Conservation (phyloP, 2,797 vertebrate species). For the Pseudotriccus pelzelni region DNA sequence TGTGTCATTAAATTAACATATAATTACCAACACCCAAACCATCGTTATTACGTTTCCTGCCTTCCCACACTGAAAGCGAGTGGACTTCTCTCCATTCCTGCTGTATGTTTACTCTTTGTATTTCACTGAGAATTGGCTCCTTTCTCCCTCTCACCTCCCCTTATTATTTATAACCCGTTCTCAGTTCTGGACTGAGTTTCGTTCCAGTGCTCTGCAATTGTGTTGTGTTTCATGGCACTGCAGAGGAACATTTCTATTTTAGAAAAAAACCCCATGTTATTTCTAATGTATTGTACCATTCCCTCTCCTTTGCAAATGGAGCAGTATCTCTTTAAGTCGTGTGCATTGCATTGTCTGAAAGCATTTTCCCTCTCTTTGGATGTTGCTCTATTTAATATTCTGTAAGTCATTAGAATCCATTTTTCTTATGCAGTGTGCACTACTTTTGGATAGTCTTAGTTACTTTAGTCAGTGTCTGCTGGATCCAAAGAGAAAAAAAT, state of each 20-base stretch:
- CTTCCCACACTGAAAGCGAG: background rate
- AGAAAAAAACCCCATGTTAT: background rate
- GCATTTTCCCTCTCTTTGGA: background rate
- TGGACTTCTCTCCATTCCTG: background rate
- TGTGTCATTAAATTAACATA: background rate
- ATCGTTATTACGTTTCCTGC: background rate
- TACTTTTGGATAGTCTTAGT: slow-evolving; percentile 14
- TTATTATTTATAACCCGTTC: background rate
- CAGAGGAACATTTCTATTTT: background rate
- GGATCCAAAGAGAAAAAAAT: slow-evolving; percentile 16
- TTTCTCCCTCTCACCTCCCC: background rate
- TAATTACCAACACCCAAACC: background rate
- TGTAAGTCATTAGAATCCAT: background rate
- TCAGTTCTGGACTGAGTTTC: background rate
- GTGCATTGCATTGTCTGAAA: background rate
- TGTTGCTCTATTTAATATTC: background rate
- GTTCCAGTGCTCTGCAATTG: background rate
- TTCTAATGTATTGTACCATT: background rate
- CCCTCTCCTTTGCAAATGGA: background rate
- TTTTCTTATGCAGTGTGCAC: slow-evolving; percentile 21
- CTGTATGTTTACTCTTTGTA: background rate
- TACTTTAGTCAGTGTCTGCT: slow-evolving; percentile 26
- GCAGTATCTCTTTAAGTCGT: slow-evolving; percentile 15
- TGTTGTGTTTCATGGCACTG: slow-evolving; percentile 14
- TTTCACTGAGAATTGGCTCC: background rate